Conservation (phyloP, 2,888 invertebrate species). For the Thymelicus lineola region DNA sequence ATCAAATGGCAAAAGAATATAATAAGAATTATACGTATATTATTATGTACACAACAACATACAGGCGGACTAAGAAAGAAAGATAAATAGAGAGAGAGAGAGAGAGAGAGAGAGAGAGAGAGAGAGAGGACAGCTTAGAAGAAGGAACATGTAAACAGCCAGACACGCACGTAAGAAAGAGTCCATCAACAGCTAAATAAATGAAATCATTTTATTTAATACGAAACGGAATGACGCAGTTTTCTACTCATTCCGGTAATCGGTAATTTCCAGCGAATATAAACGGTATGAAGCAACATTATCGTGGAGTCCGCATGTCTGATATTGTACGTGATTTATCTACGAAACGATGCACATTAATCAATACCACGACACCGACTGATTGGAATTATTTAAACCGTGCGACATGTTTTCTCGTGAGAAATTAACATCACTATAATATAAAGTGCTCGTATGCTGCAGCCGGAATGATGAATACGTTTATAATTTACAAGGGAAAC, state of each 20-base stretch:
- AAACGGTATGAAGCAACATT: constrained; percentile 36
- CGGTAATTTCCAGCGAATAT: constrained; percentile 37
- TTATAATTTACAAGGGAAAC: no score
- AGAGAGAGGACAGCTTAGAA: no score
- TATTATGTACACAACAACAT: no score
- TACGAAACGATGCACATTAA: constrained; percentile 37
- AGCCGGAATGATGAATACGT: neutral
- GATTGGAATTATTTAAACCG: constrained; percentile 20
- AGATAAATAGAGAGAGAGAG: no score
- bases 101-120: no score
- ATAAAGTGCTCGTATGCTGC: neutral
- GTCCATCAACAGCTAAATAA: no score
- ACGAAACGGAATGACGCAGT: neutral
- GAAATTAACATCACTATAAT: constrained; percentile 5
- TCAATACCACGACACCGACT: constrained; percentile 23
- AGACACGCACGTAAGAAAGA: no score
- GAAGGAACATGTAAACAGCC: no score
- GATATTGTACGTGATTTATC: constrained; percentile 46
- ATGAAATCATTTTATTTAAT: no score
- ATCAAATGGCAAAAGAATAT: no score
- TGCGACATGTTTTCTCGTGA: constrained; percentile 3
- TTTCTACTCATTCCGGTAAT: constrained; percentile 31
- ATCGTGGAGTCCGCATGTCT: constrained; percentile 32
- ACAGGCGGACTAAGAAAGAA: no score
- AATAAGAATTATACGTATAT: no score